Conservation (phyloP, 2,797 vertebrate genomes). For the Phyllotis vaccarum region DNA sequence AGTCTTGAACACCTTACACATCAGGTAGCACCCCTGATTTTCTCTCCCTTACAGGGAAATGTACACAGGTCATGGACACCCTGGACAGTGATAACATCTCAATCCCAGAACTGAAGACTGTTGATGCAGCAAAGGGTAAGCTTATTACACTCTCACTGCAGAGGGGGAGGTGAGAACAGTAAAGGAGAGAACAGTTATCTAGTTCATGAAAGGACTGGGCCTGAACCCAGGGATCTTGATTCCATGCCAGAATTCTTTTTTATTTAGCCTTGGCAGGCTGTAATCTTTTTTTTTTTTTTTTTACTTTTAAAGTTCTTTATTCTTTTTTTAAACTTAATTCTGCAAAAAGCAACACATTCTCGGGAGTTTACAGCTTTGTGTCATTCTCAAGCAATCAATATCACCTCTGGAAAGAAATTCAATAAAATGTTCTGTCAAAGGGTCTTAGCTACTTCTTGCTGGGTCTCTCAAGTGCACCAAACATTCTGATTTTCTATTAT, state of each 20-base stretch:
- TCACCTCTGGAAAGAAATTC: slow-evolving; percentile 44
- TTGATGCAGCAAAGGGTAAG: not conserved
- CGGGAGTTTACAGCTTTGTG: slow-evolving; percentile 47
- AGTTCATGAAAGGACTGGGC: not conserved
- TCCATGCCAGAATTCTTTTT: not conserved
- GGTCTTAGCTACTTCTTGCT: not conserved
- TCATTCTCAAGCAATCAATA: slow-evolving; percentile 54
- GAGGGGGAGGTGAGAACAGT: not conserved
- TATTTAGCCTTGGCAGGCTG: slow-evolving; percentile 13
- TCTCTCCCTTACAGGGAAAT: not conserved
- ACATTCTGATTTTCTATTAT: not conserved
- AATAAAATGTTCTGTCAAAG: slow-evolving; percentile 42
- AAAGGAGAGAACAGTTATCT: not conserved
- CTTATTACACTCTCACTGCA: not conserved
- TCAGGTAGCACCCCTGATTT: not conserved
- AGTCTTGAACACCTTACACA: not conserved
- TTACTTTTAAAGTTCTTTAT: slow-evolving; percentile 43
- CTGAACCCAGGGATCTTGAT: not conserved
- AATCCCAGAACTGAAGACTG: not conserved
- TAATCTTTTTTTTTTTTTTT: not conserved
- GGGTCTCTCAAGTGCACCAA: not conserved
- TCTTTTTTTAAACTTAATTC: slow-evolving; percentile 52
- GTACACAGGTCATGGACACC: not conserved
- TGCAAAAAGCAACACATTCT: slow-evolving; percentile 55
- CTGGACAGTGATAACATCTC: not conserved